Evolutionary conservation across 1,140 invertebrate species (phyloP).

Genomic region (Oncopodura yosiiana): DNA sequence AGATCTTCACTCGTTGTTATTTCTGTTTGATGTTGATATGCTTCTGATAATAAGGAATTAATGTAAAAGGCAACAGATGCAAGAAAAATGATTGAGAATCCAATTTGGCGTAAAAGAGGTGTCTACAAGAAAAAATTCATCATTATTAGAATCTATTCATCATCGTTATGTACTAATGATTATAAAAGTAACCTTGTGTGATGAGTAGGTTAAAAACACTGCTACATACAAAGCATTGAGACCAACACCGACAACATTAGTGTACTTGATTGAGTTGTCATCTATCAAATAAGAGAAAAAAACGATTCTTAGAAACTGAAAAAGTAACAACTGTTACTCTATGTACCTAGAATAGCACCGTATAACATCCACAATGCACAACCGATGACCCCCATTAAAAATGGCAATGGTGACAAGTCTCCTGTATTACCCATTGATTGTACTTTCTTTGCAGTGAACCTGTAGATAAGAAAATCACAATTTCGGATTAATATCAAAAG

Average conservation of each 20-base stretch:
- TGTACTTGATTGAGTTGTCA: slow-evolving; percentile 54
- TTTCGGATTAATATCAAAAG: not conserved
- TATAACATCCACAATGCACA: slow-evolving; percentile 28
- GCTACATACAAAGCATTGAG: slow-evolving; percentile 54
- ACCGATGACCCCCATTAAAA: slow-evolving; percentile 20
- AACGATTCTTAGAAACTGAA: not conserved
- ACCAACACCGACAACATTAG: slow-evolving; percentile 56
- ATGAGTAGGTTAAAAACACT: slow-evolving; percentile 52
- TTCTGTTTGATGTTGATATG: slow-evolving; percentile 29
- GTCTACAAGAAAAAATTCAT: slow-evolving; percentile 29
- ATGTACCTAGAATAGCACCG: slow-evolving; percentile 24
- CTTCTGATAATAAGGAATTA: slow-evolving; percentile 18
- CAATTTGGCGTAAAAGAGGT: slow-evolving; percentile 33
- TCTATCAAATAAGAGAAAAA: slow-evolving; percentile 45
- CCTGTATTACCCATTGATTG: slow-evolving; percentile 18
- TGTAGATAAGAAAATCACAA: slow-evolving; percentile 1
- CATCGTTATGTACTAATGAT: slow-evolving; percentile 41
- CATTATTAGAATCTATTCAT: slow-evolving; percentile 38
- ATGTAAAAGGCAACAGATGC: slow-evolving; percentile 28
- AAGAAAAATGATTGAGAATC: slow-evolving; percentile 27
- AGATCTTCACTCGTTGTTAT: no score
- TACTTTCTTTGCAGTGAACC: slow-evolving; percentile 29
- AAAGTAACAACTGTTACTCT: slow-evolving; percentile 5
- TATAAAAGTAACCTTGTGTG: slow-evolving; percentile 47
- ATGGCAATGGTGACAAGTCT: slow-evolving; percentile 26